phyloP scores from a whole-genome alignment of 1,140 invertebrate species.

The Euglossa dilemma region DNA sequence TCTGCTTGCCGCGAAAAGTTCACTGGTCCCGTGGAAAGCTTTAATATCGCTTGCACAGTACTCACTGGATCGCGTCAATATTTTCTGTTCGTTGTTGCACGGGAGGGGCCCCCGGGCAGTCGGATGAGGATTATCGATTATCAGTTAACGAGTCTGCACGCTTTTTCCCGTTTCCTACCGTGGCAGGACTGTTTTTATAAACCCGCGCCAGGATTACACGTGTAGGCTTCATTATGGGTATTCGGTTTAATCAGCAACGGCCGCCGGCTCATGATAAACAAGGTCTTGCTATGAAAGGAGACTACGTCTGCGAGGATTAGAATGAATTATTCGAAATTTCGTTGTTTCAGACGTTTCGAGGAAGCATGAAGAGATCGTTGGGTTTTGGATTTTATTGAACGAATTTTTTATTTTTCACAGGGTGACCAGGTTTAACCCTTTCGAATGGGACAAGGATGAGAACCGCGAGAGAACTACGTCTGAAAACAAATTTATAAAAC shows the following conservation, averaged over 20 bases:
- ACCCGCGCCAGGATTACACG: background rate
- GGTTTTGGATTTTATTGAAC: no score
- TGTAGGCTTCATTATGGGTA: constrained; percentile 20
- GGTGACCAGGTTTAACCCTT: no score
- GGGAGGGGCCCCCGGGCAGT: background rate
- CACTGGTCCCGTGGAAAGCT: constrained; percentile 26
- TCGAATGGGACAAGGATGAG: no score
- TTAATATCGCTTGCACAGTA: constrained; percentile 39
- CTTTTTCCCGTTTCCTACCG: constrained; percentile 16
- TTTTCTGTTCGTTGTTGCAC: constrained; percentile 45
- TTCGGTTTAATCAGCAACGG: constrained; percentile 25
- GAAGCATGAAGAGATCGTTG: no score
- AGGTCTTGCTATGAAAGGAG: background rate
- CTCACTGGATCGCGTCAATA: constrained; percentile 48
- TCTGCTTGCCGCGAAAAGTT: constrained; percentile 31
- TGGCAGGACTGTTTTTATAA: background rate
- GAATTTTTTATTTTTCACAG: no score
- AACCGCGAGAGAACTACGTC: no score
- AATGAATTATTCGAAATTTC: background rate
- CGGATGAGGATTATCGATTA: constrained; percentile 52
- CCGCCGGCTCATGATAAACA: constrained; percentile 5
- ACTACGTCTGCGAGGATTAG: background rate
- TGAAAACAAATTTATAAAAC: no score
- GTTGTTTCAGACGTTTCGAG: no score
- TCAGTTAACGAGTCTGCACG: constrained; percentile 52